Base-by-base conservation (phyloP, 2,888 invertebrate species). In the Phoenoteleia sp. region DNA sequence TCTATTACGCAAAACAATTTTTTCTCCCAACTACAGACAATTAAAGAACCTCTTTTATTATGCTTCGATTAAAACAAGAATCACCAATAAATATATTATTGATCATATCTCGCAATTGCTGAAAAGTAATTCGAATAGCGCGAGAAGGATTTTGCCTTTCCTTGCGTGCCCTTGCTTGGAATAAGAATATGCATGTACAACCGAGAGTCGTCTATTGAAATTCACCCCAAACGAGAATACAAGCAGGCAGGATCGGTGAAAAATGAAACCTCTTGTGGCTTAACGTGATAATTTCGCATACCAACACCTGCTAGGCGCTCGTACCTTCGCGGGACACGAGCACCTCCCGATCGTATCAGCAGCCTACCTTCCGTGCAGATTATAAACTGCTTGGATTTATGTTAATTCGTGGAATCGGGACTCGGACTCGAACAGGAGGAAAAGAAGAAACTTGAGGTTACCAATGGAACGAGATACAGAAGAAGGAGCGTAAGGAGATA, bases 341-440 rank as follows among this genome's bases (percentile, higher is more conserved):
- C 86, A 81, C 75, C 89, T 86, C 79, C 84, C 89, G 92, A 92
- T 92, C 88, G 89, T 92, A 92, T 92, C 92, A 91, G 81, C 85
- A 86, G 83, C 88, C 86, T 83, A 86, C 88, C 89, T 89, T 89
- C 88, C 88, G 89, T 88, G 86, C 88, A 92, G 92, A 92, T 92
- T 92, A 91, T 92, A 91, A 92, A 92, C 91, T 89, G 89, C 87
- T 83, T 87, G 90, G 91, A 91, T 91, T 92, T 91, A 92, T 90
- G 92, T 91, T 89, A 90, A 92, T 92, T 92, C 91, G 88, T 88
- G 89, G 90, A 91, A 92, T 90, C 90, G 88, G 86, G 87, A 84
- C 87, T 88, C 81, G 86, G 74, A 75, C 80, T 75, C 87, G 87
- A 86, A 81, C 23, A 52, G 45, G 76, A 84, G 69, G 81, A 88